A percentile compares a stretch with the other conserved stretches of the same genome.
These are phyloP conservation scores for Chydorus sphaericus DNA, from an alignment of 2,888 invertebrate genomes.

Conservation along the genomic window DNA sequence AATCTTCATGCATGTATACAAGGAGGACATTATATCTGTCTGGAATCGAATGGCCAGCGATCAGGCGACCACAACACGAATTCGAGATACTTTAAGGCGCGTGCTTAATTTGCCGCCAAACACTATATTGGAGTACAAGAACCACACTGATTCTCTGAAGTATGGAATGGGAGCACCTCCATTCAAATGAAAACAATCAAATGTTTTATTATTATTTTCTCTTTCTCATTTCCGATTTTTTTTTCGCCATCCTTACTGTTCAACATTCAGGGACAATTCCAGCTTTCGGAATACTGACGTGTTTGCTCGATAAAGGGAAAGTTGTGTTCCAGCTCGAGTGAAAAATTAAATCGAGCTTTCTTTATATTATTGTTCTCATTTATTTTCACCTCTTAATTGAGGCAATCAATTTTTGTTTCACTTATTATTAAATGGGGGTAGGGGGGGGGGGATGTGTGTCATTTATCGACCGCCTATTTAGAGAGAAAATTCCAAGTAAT, in stretches of 20 bases:
- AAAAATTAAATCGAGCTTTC: too few species aligned
- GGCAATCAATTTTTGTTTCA: too few species aligned
- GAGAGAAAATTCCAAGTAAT: too few species aligned
- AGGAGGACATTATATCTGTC: conserved; percentile 91
- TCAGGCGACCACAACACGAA: conserved; percentile 69
- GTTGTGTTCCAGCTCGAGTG: background rate
- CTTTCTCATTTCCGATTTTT: conserved; percentile 16
- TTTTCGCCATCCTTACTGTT: background rate
- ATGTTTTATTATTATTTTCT: conserved; percentile 8
- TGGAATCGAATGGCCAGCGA: conserved; percentile 95
- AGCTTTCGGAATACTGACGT: conserved; percentile 34
- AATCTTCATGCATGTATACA: background rate
- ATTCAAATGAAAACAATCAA: background rate
- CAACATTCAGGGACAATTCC: conserved; percentile 30
- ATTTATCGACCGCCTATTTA: too few species aligned
- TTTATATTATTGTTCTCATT: too few species aligned
- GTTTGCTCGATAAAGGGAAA: conserved; percentile 25
- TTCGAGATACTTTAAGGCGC: conserved; percentile 85
- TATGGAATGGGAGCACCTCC: conserved; percentile 26
- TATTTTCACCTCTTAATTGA: too few species aligned
- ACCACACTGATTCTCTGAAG: conserved; percentile 61
- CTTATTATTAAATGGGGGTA: too few species aligned
- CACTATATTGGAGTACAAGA: conserved; percentile 80
- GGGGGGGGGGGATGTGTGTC: too few species aligned
- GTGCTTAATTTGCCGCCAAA: conserved; percentile 86